These are phyloP conservation scores for Carapus acus DNA, from an alignment of 2,797 vertebrate species.

Conservation along the genomic window DNA sequence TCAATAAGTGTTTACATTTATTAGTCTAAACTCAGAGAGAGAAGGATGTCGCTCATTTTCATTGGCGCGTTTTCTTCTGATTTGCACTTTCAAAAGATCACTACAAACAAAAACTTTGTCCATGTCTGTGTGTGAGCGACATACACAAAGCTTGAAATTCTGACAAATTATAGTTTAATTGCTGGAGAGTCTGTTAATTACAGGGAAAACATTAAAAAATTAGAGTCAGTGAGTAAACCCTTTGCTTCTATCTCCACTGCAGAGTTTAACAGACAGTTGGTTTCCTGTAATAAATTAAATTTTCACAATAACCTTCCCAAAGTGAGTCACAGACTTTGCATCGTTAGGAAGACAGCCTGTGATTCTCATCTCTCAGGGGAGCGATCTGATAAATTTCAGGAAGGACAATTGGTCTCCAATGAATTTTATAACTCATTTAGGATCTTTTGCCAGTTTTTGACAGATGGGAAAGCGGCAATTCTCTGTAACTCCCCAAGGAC, in stretches of 20 bases:
- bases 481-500: conserved; percentile 53
- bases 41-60: no score
- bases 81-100: no score
- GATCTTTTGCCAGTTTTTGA: conserved; percentile 57
- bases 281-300: conserved; percentile 21
- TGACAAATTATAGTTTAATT: no score
- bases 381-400: conserved; percentile 50
- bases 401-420: conserved; percentile 63
- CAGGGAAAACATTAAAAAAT: background rate
- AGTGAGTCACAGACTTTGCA: conserved; percentile 22
- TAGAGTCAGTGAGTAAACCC: conserved; percentile 19
- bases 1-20: no score
- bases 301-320: conserved; percentile 27
- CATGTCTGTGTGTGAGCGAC: no score
- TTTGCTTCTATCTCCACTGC: conserved; percentile 31
- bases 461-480: conserved; percentile 65
- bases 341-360: conserved; percentile 35
- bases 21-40: no score
- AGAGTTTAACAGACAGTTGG: conserved; percentile 22
- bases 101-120: no score
- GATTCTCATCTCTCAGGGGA: conserved; percentile 42
- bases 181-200: no score
- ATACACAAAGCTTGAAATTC: no score
- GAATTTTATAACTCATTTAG: conserved; percentile 62
- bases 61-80: no score